Conservation (phyloP, 2,797 vertebrate genomes). For the Enteromius trimaculatus region DNA sequence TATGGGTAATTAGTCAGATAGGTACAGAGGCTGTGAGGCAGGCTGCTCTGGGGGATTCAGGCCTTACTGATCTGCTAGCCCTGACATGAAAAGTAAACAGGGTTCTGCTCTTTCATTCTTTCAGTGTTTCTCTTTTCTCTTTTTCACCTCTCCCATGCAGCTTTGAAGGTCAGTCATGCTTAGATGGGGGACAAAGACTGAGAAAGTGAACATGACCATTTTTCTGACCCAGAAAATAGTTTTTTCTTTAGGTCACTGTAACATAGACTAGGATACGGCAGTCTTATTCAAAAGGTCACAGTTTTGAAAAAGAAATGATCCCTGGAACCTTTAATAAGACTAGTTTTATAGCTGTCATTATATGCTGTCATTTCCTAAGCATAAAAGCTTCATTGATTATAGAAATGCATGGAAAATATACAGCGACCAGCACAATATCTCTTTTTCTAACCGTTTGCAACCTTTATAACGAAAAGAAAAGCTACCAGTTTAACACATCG, state of each 20-base stretch:
- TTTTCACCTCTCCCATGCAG: conserved; percentile 7
- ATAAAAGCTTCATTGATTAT: background rate
- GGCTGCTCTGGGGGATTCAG: background rate
- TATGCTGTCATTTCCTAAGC: background rate
- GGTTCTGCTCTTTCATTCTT: conserved; percentile 14
- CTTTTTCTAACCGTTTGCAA: background rate
- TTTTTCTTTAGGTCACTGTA: conserved; percentile 46
- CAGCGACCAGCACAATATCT: background rate
- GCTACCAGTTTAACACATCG: background rate
- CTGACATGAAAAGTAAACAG: conserved; percentile 41
- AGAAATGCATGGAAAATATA: conserved; percentile 4
- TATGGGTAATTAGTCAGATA: conserved; percentile 42
- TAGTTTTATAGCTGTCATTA: background rate
- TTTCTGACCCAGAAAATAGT: conserved; percentile 34
- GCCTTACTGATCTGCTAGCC: conserved; percentile 32
- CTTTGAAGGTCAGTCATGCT: conserved; percentile 53
- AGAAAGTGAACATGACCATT: conserved; percentile 20
- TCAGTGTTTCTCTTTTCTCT: background rate
- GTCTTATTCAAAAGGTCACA: conserved; percentile 30
- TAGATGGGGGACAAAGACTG: conserved; percentile 14
- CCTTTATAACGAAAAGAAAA: background rate
- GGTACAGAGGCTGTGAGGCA: conserved; percentile 4
- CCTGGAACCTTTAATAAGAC: background rate
- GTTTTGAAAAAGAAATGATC: background rate
- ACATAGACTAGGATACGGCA: conserved; percentile 17